Evolutionary conservation across 2,797 vertebrate species (phyloP), one percentile per base, ranked within the genome.

Genomic region (Anguilla obscura): DNA sequence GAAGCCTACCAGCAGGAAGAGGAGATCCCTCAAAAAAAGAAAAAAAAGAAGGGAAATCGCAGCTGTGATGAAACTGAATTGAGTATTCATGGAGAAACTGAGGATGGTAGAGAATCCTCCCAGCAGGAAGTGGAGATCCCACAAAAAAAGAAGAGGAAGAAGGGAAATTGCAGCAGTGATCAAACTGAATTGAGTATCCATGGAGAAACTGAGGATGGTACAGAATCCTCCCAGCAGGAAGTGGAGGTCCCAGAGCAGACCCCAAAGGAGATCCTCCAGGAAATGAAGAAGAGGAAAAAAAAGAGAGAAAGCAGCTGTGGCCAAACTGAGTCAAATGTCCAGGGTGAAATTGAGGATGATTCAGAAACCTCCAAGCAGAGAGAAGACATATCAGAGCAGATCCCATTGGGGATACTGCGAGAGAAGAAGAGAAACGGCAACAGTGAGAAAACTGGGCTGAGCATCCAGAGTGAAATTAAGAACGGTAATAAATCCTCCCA

Each of bases 231-330:
- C 16, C 24, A 18, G 21, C 80, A 83, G 40, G 80, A 50, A 52
- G 21, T 50, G 0, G 9, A 1, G 18, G 0, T 12, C 0, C 0
- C 2, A 0, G 45, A 83, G 0, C 9, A 1, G 18, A 0, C 12
- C 0, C 0, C 2, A 0, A 0, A 52, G 54, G 86, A 88, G 45
- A 90, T 45, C 2, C 52, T 52, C 7, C 50, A 45, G 0, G 0
- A 52, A 30, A 48, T 4, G 3, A 56, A 63, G 16, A 89, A 89
- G 24, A 89, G 90, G 33, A 85, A n/a, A 24, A 63, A 84, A 58
- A 85, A 60, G 18, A 90, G 90, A 8, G 90, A 63, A 76, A 74
- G 85, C n/a, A 56, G 76, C 82, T 14, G 27, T 1, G 30, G 4
- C 52, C 2, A 66, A 7, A 36, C 71, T 1, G 27, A 40, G 8